phyloP scores from a whole-genome alignment of 2,888 invertebrate genomes.

The Venusia cambrica region DNA sequence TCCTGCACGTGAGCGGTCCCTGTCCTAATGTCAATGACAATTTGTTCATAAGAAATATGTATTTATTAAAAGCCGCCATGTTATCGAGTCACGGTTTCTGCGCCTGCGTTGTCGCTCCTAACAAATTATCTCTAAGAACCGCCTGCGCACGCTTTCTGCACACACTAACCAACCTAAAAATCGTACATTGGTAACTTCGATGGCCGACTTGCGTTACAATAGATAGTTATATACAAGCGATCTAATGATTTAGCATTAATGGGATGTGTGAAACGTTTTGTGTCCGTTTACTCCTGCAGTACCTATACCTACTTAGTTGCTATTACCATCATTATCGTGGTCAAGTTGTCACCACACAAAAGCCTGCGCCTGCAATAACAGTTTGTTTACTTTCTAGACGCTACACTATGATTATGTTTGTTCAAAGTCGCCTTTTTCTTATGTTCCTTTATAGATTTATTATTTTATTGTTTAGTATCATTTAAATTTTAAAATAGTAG shows the following conservation, averaged over 20 bases:
- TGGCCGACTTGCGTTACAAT: constrained; percentile 43
- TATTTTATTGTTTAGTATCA: too few species aligned
- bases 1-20: too few species aligned
- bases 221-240: constrained; percentile 38
- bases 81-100: constrained; percentile 53
- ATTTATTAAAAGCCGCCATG: too few species aligned
- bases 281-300: constrained; percentile 11
- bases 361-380: constrained; percentile 2
- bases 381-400: background rate
- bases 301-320: too few species aligned
- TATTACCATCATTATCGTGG: constrained; percentile 14
- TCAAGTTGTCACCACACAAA: constrained; percentile 12
- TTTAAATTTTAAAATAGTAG: too few species aligned
- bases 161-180: constrained; percentile 65
- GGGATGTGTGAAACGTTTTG: constrained; percentile 30
- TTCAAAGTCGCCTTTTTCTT: too few species aligned
- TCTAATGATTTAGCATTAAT: constrained; percentile 29
- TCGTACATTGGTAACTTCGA: constrained; percentile 59
- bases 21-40: too few species aligned
- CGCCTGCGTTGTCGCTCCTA: constrained; percentile 48
- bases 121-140: constrained; percentile 70
- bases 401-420: too few species aligned
- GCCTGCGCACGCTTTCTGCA: constrained; percentile 76
- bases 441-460: too few species aligned
- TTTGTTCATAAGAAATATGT: constrained; percentile 39